Evolutionary conservation across 2,113 vertebrate genomes (phyloP), one percentile per base, ranked within the genome.

Genomic region (Eudyptes chrysolophus): DNA sequence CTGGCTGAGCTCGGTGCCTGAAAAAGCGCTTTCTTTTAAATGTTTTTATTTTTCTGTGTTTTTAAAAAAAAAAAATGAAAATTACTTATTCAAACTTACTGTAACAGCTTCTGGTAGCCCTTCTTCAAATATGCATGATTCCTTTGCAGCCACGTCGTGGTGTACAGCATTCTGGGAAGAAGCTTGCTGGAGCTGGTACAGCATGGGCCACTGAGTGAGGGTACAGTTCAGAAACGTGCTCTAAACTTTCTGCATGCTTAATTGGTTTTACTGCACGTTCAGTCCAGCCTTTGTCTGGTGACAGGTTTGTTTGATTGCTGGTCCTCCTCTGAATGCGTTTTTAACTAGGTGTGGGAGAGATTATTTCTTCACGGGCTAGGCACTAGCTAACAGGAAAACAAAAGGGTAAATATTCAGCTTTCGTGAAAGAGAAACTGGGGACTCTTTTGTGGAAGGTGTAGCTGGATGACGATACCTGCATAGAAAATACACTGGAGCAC

Each of bases 61-160:
- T 38, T 13, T 79, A 83, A 75, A 24, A 54, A n/a, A 17, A 2
- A 30, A 21, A 9, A 19, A n/a, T 30, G 72, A 21, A 74, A 90
- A 29, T 79, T 10, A 68, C 16, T 13, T 52, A 40, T 38, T 75
- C 27, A 40, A 44, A 65, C 30, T 72, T 84, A 29, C 51, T 66
- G 7, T 58, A 75, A 61, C 18, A 51, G 29, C 36, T 80, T 86
- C 18, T 64, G 13, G 6, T 76, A 51, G 18, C 20, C 13, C 7
- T 66, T 87, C 61, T 82, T 75, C 51, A 54, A 49, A 48, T 14
- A n/a, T 0, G 0, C 8, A 9, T 1, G 1, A 14, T 72, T 60
- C 26, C 49, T 68, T 55, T 76, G 66, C 49, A 84, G 75, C 29
- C 11, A 1, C 0, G 1, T 46, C 0, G 0, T 29, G 44, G 9